Conservation (phyloP, 1,140 invertebrate species). For the Cephus cinctus region DNA sequence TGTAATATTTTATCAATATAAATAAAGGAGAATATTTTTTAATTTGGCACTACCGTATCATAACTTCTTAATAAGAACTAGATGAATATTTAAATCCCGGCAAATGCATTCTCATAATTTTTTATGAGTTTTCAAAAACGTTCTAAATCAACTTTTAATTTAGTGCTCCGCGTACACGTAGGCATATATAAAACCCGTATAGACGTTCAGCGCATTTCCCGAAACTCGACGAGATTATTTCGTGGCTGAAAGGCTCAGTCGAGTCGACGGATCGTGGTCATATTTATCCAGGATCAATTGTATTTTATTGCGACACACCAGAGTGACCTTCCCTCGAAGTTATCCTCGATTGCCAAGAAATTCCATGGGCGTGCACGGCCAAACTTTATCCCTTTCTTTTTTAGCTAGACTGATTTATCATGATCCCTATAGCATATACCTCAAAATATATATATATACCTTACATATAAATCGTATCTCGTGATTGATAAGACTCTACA, state of each 20-base stretch:
- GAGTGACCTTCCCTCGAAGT: background rate
- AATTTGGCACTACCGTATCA: too few relatives aligned
- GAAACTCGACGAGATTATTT: background rate
- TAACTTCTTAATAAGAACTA: too few relatives aligned
- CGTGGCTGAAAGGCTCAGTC: background rate
- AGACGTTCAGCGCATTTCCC: background rate
- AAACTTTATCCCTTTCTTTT: background rate
- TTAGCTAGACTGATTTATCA: too few relatives aligned
- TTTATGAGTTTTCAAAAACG: too few relatives aligned
- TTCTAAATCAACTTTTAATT: background rate
- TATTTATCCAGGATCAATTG: background rate
- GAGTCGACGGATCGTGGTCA: background rate
- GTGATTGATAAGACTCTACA: conserved; percentile 37
- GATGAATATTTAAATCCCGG: too few relatives aligned
- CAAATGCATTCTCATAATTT: too few relatives aligned
- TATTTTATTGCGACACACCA: background rate
- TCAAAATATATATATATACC: conserved; percentile 4
- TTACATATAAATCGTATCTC: conserved; percentile 12
- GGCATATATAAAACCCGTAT: background rate
- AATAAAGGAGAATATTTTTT: too few relatives aligned
- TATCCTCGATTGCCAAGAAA: background rate
- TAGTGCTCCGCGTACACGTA: background rate
- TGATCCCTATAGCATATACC: too few relatives aligned
- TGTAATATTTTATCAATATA: too few relatives aligned
- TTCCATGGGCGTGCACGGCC: background rate